Evolutionary conservation across 92 coral and sea anemone genomes (phyloP), one percentile per base, ranked within the genome.

Genomic region (Metridium senile): DNA sequence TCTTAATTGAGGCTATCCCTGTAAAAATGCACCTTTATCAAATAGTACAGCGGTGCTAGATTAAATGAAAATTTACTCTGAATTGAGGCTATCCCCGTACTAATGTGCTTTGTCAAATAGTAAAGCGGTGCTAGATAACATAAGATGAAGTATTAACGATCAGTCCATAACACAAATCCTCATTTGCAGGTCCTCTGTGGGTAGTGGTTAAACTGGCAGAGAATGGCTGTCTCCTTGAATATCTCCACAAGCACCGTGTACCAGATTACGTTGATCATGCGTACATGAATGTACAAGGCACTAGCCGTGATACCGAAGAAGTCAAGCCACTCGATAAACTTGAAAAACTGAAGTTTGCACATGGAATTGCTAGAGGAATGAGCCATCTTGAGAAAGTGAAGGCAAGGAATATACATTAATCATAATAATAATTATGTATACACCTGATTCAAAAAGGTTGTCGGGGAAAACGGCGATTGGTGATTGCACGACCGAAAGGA

Each of bases 301-400:
- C 35, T 34, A 35, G 16, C 33, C 69, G 27, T 17, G 69, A 47
- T 1, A 25, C 27, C 27, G 43, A 58, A 9, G 75, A 81, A 33
- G 31, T 47, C 6, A 54, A 86, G 28, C 71, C 47, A 26, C 33
- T 86, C 19, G 51, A 72, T 26, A 32, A 84, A 29, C 69, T n/a
- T 20, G 81, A 90, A 62, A 87, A 87, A 59, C 72, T 87, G 29
- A 82, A 83, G 46, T 52, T 90, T 25, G 91, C 91, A 26, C 72
- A 83, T 53, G 95, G 88, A 26, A 90, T 90, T 69, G 91, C 88
- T 0, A 83, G 62, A 27, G 95, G 95, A 53, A 90, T 90, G 95
- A 71, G 75, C 30, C 92, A 90, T 54, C 63, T 90, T 45, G 85
- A 81, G 66, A 87, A 83, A 82, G 66, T 77, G 32, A 87, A 84